These are phyloP conservation scores for Meriones psammophilus DNA, from an alignment of 2,797 vertebrate genomes.

Conservation along the genomic window DNA sequence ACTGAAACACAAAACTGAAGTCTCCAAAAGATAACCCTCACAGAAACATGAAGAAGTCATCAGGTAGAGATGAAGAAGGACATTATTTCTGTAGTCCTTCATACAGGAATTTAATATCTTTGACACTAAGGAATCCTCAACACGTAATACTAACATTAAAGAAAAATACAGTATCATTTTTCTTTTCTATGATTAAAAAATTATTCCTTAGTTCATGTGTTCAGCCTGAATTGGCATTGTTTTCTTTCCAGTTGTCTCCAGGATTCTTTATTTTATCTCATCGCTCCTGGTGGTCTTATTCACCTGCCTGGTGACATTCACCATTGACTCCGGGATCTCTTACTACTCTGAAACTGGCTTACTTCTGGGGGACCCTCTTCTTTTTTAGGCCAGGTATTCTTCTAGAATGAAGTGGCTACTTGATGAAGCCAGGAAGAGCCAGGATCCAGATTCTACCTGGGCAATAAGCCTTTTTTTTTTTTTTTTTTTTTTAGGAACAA, in stretches of 20 bases:
- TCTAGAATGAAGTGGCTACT: slow-evolving; percentile 19
- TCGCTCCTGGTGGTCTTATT: background rate
- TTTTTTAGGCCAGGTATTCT: background rate
- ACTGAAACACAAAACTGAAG: background rate
- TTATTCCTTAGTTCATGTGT: background rate
- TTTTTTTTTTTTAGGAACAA: background rate
- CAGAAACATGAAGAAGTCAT: background rate
- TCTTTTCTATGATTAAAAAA: background rate
- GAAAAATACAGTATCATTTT: slow-evolving; percentile 20
- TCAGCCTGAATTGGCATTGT: background rate
- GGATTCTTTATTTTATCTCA: background rate
- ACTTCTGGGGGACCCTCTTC: background rate
- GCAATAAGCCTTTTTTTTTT: background rate
- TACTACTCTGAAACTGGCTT: slow-evolving; percentile 26
- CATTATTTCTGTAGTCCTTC: background rate
- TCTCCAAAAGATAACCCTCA: background rate
- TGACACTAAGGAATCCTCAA: slow-evolving; percentile 18
- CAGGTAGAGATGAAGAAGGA: background rate
- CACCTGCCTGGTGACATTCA: background rate
- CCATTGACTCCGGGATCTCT: background rate
- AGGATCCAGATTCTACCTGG: slow-evolving; percentile 7
- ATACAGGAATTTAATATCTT: background rate
- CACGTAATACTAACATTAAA: slow-evolving; percentile 1
- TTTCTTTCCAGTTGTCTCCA: slow-evolving; percentile 48
- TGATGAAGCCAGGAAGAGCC: slow-evolving; percentile 21